Evolutionary conservation across 1,140 invertebrate genomes (phyloP), one percentile per base, ranked within the genome.

Genomic region (Drosophila neocordata): DNA sequence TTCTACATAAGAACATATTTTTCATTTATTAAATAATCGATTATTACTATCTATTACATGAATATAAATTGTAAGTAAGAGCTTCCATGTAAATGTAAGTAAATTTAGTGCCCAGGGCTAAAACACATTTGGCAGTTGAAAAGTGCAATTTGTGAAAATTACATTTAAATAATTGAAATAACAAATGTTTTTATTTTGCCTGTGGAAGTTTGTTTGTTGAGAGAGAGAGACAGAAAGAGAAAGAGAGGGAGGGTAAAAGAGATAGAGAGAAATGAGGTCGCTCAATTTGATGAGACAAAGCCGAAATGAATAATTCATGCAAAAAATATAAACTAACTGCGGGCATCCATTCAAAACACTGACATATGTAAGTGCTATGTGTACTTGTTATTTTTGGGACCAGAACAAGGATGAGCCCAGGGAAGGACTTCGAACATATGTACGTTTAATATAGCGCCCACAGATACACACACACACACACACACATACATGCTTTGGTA

Each of bases 151-250:
- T 78, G 74, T 48, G 22, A 51, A 77, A 87, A 85, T 85, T 87
- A 85, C 82, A 82, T 85, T 75, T 85, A 77, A 85, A 85, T 85
- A 85, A 85, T 85, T 81, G 82, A 85, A 82, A 82, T 65, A 78
- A 87, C 82, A 87, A 85, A 85, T 87, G 81, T 81, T 65, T 83
- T 69, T 31, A 31, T 31, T 72, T 57, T 41, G 69, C 61, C 73
- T 52, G 69, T 75, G 71, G 74, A 87, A 87, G 75, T 87, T 85
- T 56, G 53, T 56, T 56, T 56, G 13, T 56, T 56, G 27, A 82
- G 75, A 71, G 87, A 73, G 77, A 69, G 80, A 77, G 77, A 60
- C 60, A 70, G 69, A 20, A 15, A 44, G 6, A 15, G 41, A 44
- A 15, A 44, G 41, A 44, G 6, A 44, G 15, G 18, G 8, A 3